Conservation (phyloP, 2,888 invertebrate species). For the Oeneis ivallda region DNA sequence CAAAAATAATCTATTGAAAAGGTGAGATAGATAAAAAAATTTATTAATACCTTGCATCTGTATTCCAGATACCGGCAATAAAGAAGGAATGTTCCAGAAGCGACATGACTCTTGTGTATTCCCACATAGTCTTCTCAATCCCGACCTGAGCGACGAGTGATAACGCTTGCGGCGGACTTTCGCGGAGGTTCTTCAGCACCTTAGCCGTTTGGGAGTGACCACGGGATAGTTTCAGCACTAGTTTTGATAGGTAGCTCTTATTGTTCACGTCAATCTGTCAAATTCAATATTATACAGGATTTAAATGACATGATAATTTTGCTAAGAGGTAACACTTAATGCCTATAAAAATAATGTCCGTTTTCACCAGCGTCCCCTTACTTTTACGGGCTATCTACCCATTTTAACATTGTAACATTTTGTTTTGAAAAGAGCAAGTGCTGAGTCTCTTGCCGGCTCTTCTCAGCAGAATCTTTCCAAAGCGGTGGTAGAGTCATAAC, state of each 20-base stretch:
- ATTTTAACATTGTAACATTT: too few species aligned
- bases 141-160: constrained; percentile 74
- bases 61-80: constrained; percentile 72
- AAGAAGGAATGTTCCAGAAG: constrained; percentile 74
- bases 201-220: constrained; percentile 72
- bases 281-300: not conserved
- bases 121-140: constrained; percentile 74
- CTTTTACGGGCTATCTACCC: too few species aligned
- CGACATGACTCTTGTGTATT: constrained; percentile 72
- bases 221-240: constrained; percentile 71
- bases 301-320: too few species aligned
- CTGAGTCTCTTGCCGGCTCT: too few species aligned
- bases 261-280: constrained; percentile 77
- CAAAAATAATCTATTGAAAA: too few species aligned
- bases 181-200: constrained; percentile 65
- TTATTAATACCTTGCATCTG: constrained; percentile 61
- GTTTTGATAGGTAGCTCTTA: constrained; percentile 69
- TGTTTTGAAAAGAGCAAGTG: too few species aligned
- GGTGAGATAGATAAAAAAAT: too few species aligned
- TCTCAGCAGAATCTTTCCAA: not conserved
- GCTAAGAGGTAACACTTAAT: too few species aligned
- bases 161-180: constrained; percentile 68
- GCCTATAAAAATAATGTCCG: too few species aligned
- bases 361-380: too few species aligned
- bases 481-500: not conserved